Base-by-base conservation (phyloP, 2,797 vertebrate species). In the Hirundo rustica region DNA sequence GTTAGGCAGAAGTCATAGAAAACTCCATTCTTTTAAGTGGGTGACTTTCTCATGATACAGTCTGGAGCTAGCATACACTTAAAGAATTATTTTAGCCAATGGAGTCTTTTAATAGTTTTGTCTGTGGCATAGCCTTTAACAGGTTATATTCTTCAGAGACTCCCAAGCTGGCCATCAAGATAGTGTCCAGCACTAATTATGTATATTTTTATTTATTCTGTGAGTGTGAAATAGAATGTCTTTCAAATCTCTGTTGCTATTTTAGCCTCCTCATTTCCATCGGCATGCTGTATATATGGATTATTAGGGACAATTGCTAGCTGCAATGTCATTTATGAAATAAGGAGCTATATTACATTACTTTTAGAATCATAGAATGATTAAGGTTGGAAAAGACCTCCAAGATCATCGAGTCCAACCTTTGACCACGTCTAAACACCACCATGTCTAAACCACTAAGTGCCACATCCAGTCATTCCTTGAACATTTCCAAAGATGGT, bases 1-100 rank as follows among this genome's bases (percentile, higher is more conserved):
- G 61, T 85, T 85, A 85, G 89, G 94, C 94, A 87, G 81, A 64
- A 96, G 51, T 87, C 71, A 73, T 48, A 74, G 78, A 93, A 91
- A 93, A 87, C 75, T 94, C 77, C 29, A 42, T 85, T 93, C 66
- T 85, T 85, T 65, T 36, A 81, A 78, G 81, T 26, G 19, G 76
- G 9, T 66, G 60, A 84, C 87, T 91, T 91, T 75, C 74, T 89
- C 13, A 20, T 79, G 45, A 27, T 76, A 38, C 74, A 79, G 77
- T 85, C 66, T 92, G 87, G 84, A 94, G 58, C 48, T 71, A 75
- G 45, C 45, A 66, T 53, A 53, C 66, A 70, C 55, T 70, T 82
- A 40, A 82, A 76, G 48, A 64, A 73, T 82, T 89, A 83, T 54
- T 95, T 78, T 75, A 92, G 67, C 53, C 89, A 91, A 82, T 65